Evolutionary conservation across 2,797 vertebrate species (phyloP), one percentile per base, ranked within the genome.

Genomic region (Ctenopoma multispine): DNA sequence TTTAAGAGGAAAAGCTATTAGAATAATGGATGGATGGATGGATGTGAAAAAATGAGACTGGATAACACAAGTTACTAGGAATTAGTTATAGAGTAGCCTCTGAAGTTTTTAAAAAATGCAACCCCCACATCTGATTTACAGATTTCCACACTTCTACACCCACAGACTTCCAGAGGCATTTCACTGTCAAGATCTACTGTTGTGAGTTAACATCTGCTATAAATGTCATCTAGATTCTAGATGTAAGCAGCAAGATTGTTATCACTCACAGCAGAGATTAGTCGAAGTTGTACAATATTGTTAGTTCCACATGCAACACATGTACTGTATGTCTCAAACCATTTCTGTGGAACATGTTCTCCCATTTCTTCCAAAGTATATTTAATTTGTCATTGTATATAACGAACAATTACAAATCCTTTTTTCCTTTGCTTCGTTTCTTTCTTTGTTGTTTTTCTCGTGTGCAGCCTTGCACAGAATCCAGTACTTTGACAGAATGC

Each of bases 401-500:
- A 27, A 31, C 9, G 18, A 41, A 11, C 20, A 13, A 4, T 50
- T 50, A 36, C 34, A 63, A 18, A 46, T 14, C 67, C n/a, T 41
- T 49, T 5, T 31, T 31, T 31, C 7, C 29, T 31, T 31, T 27
- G 4, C 29, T 5, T 46, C 29, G 48, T 40, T 18, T 44, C 27
- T 20, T 29, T 20, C 18, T 57, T 7, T 2, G 2, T 7, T 2
- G 1, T 36, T 48, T 53, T 54, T 69, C 20, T 62, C 79, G 56
- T 46, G 77, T 40, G 14, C 46, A 60, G 13, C 36, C n/a, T 68
- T 77, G 14, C 50, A 63, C 62, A 62, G 29, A 57, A 53, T 68
- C 21, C 21, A 64, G 10, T 17, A 8, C 64, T 77, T 20, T 60
- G 41, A 61, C 63, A 38, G 48, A 1, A 7, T 15, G 18, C 23